Base-by-base conservation (phyloP, 2,888 invertebrate genomes). In the Hirtodrosophila histrioides region DNA sequence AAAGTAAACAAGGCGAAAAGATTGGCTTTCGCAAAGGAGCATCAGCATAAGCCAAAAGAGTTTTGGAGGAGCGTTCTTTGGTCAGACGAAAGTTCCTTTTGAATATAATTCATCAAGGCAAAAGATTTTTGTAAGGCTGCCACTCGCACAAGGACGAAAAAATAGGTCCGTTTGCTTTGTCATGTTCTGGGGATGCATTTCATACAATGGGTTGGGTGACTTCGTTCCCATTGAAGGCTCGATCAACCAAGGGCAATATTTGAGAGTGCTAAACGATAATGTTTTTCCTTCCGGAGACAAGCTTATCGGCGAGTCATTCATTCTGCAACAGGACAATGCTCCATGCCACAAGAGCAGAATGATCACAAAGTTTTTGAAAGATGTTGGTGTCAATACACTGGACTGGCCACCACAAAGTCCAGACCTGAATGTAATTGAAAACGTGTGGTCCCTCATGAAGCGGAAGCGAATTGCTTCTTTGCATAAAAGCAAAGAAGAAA, bases 101-200 rank as follows among this genome's bases (percentile, higher is more conserved):
- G 41, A 41, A 10, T 41, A 41, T 24, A 41, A 41, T 41, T 41
- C 24, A 41, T 4, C 41, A 24, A 6, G 27, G 27, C 27, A 27
- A 27, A 27, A 27, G 27, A 27, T 27, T 27, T 27, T 27, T 54
- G 36, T 51, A 56, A 45, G 50, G 37, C 33, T 55, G 9, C 41
- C 46, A 33, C 27, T 27, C 5, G 40, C 0, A 12, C n/a, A 35
- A 55, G 61, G 50, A 24, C 37, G 55, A 50, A 65, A 55, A 33
- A 48, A 6, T n/a, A 31, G 37, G 5, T 54, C 53, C 31, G 43
- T 62, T 58, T 58, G 50, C 54, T 64, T 39, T 41, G 31, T 54
- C 3, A 69, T 69, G 61, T 35, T 65, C 17, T 63, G 58, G 58
- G 51, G 55, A 67, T 68, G 44, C 17, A 36, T 56, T 7, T 45